A percentile compares a stretch with the other conserved stretches of the same genome.
Evolutionary conservation across 2,797 vertebrate genomes (phyloP).

Genomic region (Crocodylus rhombifer): DNA sequence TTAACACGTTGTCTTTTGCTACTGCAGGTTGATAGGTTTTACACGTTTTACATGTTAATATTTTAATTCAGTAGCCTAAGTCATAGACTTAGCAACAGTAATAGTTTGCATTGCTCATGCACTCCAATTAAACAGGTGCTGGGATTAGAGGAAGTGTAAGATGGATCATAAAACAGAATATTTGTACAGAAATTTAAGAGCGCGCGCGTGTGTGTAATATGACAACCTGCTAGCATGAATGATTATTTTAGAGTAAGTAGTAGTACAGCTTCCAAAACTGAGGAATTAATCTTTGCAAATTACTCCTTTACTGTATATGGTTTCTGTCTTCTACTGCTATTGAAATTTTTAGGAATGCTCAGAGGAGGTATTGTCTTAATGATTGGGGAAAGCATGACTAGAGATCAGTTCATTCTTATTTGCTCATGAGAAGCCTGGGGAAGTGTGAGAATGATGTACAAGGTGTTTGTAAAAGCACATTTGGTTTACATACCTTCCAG

Average conservation of each 20-base stretch:
- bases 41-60: too few relatives aligned
- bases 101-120: not conserved
- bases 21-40: too few relatives aligned
- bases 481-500: not conserved
- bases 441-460: not conserved
- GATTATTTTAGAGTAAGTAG: not conserved
- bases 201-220: too few relatives aligned
- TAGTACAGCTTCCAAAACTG: fast-evolving
- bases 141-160: not conserved
- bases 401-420: not conserved
- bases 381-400: not conserved
- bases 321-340: not conserved
- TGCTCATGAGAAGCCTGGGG: not conserved
- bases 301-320: not conserved
- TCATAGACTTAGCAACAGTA: not conserved
- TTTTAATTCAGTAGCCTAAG: too few relatives aligned
- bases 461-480: not conserved
- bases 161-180: not conserved
- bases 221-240: too few relatives aligned
- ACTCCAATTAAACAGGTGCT: not conserved
- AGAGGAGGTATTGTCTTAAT: not conserved
- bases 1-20: too few relatives aligned
- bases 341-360: not conserved
- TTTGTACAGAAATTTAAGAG: too few relatives aligned
- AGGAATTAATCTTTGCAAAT: not conserved